Conservation (phyloP, 2,888 invertebrate genomes). For the Acanthosepion pharaonis region DNA sequence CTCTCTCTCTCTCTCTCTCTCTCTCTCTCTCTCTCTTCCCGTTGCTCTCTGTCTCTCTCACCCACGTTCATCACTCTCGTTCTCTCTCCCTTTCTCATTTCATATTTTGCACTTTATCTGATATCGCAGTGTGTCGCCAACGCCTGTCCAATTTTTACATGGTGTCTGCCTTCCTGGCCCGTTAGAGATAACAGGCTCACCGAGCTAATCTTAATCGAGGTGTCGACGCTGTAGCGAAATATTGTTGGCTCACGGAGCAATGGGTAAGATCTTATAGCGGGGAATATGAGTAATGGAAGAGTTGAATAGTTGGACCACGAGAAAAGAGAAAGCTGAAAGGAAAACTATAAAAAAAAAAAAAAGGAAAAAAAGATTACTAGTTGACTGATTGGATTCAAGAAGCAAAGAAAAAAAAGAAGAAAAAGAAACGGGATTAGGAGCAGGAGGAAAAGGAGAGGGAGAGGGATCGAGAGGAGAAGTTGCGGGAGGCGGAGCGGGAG, state of each 20-base stretch:
- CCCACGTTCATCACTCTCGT: neutral
- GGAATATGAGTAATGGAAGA: neutral
- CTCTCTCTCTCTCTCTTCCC: neutral
- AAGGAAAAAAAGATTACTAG: neutral
- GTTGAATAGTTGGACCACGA: too few species aligned
- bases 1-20: neutral
- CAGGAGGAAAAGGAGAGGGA: neutral
- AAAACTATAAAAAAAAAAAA: neutral
- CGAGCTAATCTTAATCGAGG: neutral
- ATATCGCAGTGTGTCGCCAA: neutral
- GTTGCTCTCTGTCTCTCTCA: neutral
- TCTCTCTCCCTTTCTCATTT: neutral
- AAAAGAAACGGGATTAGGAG: neutral
- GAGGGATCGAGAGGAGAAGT: neutral
- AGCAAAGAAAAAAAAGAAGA: neutral
- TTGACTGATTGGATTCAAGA: neutral
- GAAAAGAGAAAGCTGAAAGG: too few species aligned
- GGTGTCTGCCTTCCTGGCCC: slow-evolving; percentile 13
- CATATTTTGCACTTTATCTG: neutral
- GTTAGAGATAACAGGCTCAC: neutral
- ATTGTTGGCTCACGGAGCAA: neutral
- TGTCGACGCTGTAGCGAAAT: neutral
- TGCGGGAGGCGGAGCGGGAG: neutral
- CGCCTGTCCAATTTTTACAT: slow-evolving; percentile 33
- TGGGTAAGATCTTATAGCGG: neutral